phyloP scores from a whole-genome alignment of 2,113 vertebrate species.

The Varanus salvator region DNA sequence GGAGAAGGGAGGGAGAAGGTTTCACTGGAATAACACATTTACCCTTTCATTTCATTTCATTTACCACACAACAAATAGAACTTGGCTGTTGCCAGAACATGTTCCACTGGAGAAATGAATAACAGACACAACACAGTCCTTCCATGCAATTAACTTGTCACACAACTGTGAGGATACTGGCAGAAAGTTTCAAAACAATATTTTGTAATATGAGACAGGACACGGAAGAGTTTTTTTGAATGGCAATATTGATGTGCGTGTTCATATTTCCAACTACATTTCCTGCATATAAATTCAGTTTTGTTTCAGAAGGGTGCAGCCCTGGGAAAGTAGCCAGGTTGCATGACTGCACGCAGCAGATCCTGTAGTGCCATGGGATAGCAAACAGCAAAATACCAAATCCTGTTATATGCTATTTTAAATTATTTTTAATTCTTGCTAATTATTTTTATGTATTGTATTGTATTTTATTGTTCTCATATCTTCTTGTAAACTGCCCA shows the following conservation, averaged over 20 bases:
- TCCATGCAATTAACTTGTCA: slow-evolving; percentile 39
- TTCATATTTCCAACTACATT: not conserved
- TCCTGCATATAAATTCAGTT: not conserved
- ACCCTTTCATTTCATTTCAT: slow-evolving; percentile 25
- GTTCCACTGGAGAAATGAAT: slow-evolving; percentile 1
- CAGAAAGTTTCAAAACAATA: slow-evolving; percentile 17
- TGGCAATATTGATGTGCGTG: not conserved
- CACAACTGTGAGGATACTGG: not conserved
- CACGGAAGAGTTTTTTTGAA: not conserved
- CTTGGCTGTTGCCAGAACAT: not conserved
- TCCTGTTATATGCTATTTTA: too few relatives aligned
- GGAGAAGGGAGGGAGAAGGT: too few relatives aligned
- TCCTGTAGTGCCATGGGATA: not conserved
- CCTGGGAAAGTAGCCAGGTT: not conserved
- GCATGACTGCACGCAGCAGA: not conserved
- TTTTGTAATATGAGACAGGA: slow-evolving; percentile 8
- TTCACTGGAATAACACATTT: slow-evolving; percentile 18
- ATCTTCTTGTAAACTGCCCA: too few relatives aligned
- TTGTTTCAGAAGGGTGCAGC: not conserved
- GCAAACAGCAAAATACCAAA: too few relatives aligned
- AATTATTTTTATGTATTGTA: too few relatives aligned
- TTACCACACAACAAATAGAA: slow-evolving; percentile 22
- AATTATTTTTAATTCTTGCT: too few relatives aligned
- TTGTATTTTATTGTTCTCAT: too few relatives aligned
- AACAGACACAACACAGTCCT: not conserved